Conservation (phyloP, 2,888 invertebrate species). For the Plemyria rubiginata region DNA sequence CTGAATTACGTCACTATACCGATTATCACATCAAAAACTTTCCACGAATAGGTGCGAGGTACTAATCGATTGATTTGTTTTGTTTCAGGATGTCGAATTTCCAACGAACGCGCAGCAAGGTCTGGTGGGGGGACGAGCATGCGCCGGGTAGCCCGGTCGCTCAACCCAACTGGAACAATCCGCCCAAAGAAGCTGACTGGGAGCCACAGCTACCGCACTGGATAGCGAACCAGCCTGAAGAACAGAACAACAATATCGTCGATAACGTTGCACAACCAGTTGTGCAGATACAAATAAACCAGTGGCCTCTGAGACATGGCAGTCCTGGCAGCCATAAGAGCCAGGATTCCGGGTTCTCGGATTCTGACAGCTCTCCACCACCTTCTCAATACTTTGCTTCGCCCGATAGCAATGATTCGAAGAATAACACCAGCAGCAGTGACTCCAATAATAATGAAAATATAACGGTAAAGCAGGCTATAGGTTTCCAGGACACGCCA, state of each 20-base stretch:
- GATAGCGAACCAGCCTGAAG: constrained; percentile 78
- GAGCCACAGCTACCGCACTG: constrained; percentile 82
- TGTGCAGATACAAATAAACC: constrained; percentile 67
- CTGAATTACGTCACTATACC: constrained; percentile 75
- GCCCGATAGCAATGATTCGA: constrained; percentile 62
- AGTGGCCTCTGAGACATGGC: constrained; percentile 79
- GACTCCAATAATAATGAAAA: constrained; percentile 80
- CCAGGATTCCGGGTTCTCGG: constrained; percentile 93
- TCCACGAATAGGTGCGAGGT: constrained; percentile 58
- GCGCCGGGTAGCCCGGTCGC: constrained; percentile 75
- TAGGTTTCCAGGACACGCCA: constrained; percentile 71
- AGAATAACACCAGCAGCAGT: constrained; percentile 72
- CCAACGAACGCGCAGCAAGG: constrained; percentile 87
- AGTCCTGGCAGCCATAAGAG: constrained; percentile 88
- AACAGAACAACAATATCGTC: constrained; percentile 67
- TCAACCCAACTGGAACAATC: constrained; percentile 64
- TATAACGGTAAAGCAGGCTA: constrained; percentile 74
- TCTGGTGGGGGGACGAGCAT: constrained; percentile 87
- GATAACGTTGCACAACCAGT: constrained; percentile 69
- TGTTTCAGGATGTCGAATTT: constrained; percentile 87
- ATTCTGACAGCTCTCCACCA: constrained; percentile 88
- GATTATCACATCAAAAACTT: constrained; percentile 72
- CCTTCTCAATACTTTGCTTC: constrained; percentile 73
- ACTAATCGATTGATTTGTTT: constrained; percentile 60
- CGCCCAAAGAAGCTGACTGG: constrained; percentile 69